phyloP scores from a whole-genome alignment of 2,888 invertebrate species.

The Pachycephus smyrnensis region DNA sequence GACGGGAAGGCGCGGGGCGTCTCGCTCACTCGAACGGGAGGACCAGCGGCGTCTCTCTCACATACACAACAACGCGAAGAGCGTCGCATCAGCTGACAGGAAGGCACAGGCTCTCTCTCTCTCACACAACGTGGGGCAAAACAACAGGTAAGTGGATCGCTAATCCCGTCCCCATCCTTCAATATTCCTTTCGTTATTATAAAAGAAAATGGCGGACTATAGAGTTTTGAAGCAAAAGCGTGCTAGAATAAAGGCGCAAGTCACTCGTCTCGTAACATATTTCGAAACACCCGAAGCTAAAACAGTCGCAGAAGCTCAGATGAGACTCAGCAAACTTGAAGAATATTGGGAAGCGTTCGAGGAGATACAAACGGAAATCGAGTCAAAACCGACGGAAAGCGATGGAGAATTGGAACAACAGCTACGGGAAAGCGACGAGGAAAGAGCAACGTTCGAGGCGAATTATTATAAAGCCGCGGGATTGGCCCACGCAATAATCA shows the following conservation, averaged over 20 bases:
- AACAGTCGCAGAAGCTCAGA: slow-evolving; percentile 10
- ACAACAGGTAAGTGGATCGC: slow-evolving; percentile 17
- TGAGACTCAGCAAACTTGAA: slow-evolving; percentile 10
- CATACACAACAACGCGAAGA: too few species aligned
- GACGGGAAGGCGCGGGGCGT: too few species aligned
- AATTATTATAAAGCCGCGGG: slow-evolving; percentile 17
- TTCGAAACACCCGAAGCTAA: slow-evolving; percentile 8
- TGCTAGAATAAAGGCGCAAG: slow-evolving; percentile 13
- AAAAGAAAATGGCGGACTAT: slow-evolving; percentile 18
- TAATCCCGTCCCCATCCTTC: slow-evolving; percentile 9
- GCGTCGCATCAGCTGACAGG: too few species aligned
- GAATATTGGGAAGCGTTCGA: slow-evolving; percentile 15
- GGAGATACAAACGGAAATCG: slow-evolving; percentile 14
- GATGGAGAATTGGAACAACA: slow-evolving; percentile 7
- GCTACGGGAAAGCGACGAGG: slow-evolving; percentile 16
- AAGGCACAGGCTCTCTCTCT: too few species aligned
- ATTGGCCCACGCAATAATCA: slow-evolving; percentile 13
- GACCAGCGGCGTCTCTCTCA: not conserved
- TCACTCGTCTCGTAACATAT: slow-evolving; percentile 10
- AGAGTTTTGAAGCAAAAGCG: slow-evolving; percentile 7
- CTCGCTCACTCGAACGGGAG: not conserved
- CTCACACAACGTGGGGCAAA: slow-evolving; percentile 8
- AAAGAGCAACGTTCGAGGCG: slow-evolving; percentile 15
- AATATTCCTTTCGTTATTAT: slow-evolving; percentile 2
- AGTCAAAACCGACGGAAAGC: not conserved